A percentile compares a stretch with the other conserved stretches of the same genome.
Evolutionary conservation across 2,113 vertebrate species (phyloP).

Genomic region (Phylloscopus trochilus): DNA sequence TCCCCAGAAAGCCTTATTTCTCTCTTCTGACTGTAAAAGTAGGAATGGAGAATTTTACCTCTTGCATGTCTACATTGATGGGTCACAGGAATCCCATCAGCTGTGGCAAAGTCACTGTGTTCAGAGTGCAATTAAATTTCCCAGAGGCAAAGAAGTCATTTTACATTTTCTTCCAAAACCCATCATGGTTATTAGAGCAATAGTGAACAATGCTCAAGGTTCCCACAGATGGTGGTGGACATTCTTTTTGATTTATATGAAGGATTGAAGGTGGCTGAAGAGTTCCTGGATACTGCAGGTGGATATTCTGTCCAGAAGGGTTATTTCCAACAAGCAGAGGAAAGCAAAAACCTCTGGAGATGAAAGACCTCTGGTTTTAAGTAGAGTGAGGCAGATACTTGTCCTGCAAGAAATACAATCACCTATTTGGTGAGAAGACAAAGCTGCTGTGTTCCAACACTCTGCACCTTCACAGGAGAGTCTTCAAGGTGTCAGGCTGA

Average conservation of each 20-base stretch:
- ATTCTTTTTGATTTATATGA: background rate
- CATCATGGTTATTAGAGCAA: background rate
- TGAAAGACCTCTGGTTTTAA: background rate
- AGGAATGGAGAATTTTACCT: background rate
- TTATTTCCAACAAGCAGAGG: background rate
- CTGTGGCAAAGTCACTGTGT: background rate
- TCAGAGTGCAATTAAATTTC: background rate
- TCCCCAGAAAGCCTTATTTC: slow-evolving; percentile 15
- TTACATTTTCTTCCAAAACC: background rate
- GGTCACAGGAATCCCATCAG: background rate
- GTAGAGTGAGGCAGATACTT: background rate
- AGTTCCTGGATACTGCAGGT: background rate
- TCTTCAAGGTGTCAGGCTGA: background rate
- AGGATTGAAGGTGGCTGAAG: background rate
- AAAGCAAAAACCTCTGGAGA: background rate
- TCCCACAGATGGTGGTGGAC: background rate
- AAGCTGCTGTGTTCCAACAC: background rate
- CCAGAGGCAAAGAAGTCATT: background rate
- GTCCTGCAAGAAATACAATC: background rate
- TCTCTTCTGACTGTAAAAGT: background rate
- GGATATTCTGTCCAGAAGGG: background rate
- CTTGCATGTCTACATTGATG: background rate
- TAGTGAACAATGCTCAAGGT: background rate
- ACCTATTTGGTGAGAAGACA: background rate
- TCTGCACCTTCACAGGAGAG: background rate